Evolutionary conservation across 2,113 vertebrate genomes (phyloP), one percentile per base, ranked within the genome.

Genomic region (Gymnarchus niloticus): DNA sequence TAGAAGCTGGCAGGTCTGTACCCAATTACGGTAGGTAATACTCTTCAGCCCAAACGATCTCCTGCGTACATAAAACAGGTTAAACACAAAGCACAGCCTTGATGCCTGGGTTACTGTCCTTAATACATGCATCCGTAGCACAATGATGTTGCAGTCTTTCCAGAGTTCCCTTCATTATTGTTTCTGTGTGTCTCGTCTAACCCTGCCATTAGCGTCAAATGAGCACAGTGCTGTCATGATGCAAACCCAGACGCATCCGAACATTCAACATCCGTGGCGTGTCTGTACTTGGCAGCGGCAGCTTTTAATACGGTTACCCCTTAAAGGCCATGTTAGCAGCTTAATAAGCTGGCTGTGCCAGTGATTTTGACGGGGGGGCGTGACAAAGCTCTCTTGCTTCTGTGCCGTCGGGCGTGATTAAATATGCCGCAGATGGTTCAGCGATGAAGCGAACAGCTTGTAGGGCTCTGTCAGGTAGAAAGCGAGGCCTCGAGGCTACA

Each of bases 341-440:
- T 54, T 81, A 52, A 46, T 78, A 48, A 56, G 51, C 49, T 28
- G 49, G 48, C 51, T 33, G 51, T 54, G 25, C 80, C 17, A 6
- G n/a, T 21, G n/a, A 19, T 37, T 82, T 21, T 82, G 48, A n/a
- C 7, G 80, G 6, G 78, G 25, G 14, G 46, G 49, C 8, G 48
- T 21, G 49, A 23, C 44, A 52, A n/a, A 23, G 46, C 56, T 61
- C 5, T 86, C 28, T 49, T 14, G 44, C 1, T 10, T 3, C 84
- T 10, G 76, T 12, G 56, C 46, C 25, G 56, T 81, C 25, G 17
- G 85, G 8, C n/a, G 10, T 86, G 77, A 86, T 86, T 33, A 81
- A 61, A 81, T 48, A 21, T 61, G 28, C 69, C 56, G n/a, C 56
- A 59, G 56, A 56, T 21, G 41, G 76, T 49, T 81, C 37, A 81